These are phyloP conservation scores for Conus canariensis DNA, from an alignment of 2,888 invertebrate species.

Conservation along the genomic window DNA sequence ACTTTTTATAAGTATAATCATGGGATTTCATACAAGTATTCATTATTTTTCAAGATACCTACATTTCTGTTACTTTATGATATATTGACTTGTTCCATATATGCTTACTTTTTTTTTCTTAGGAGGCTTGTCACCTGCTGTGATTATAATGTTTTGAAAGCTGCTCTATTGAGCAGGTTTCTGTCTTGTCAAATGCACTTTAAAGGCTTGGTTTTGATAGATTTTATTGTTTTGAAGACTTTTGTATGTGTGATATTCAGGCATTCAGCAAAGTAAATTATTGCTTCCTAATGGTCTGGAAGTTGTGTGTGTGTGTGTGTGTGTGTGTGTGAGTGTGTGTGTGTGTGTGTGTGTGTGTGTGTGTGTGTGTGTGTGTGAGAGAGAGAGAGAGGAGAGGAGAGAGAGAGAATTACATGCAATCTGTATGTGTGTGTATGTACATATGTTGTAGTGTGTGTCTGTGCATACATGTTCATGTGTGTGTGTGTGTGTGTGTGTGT, in stretches of 20 bases:
- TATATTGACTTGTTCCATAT: neutral
- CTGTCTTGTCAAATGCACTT: neutral
- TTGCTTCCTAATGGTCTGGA: neutral
- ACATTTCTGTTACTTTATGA: neutral
- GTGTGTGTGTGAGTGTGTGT: neutral
- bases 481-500: conserved; percentile 26
- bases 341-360: too few species aligned
- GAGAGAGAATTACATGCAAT: too few species aligned
- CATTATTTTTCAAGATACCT: neutral
- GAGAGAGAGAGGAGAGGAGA: neutral
- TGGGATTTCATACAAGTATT: neutral
- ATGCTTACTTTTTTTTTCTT: neutral
- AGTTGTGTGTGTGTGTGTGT: neutral
- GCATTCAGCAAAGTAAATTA: conserved; percentile 20
- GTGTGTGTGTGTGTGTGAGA: neutral
- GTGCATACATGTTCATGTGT: neutral
- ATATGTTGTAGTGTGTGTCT: neutral
- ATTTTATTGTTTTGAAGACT: neutral
- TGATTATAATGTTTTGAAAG: neutral
- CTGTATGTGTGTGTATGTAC: neutral
- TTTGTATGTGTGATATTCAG: neutral
- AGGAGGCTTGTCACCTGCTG: neutral
- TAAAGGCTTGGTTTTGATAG: conserved; percentile 2
- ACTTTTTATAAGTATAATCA: too few species aligned
- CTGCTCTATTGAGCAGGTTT: neutral